Base-by-base conservation (phyloP, 2,113 vertebrate genomes). In the Leptobrachium leishanense region DNA sequence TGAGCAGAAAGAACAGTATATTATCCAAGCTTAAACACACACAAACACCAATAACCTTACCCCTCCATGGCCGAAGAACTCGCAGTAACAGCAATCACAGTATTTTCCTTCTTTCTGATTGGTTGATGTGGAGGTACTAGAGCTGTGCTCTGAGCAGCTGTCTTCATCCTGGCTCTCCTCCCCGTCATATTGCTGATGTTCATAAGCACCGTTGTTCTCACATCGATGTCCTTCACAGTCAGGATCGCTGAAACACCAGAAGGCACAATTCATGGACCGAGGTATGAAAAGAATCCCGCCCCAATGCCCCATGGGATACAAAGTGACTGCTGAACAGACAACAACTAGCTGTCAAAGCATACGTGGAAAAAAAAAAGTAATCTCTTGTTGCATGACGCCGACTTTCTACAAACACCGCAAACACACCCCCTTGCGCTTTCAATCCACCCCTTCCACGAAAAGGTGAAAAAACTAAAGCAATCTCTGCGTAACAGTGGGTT, bases 71-170 rank as follows among this genome's bases (percentile, higher is more conserved):
- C 98, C 97, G 68, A 99, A 99, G 94, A 99, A 99, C 88, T 99
- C 98, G 88, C 97, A 99, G 95, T 99, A 99, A 94, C 98, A 99
- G 93, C 98, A 99, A 90, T 99, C 98, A 84, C 98, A 99, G 94
- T 99, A 99, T 89, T 99, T 99, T 88, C 97, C 98, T 88, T 99
- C 98, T 82, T 96, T 98, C 91, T 98, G 98, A 85, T 95, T 98
- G 85, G 98, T 99, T 87, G 98, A 99, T n/a, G 97, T 98, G 76
- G 98, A 99, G 81, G 97, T 99, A 89, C 96, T 97, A 44, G 98
- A 99, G 89, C 98, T 99, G 74, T 98, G 97, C 85, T 99, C 98
- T 0, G 98, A 99, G 87, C 97, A 98, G 90, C 97, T 99, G 83
- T 99, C 98, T 83, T 99, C 97, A 1, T 98, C 98, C 10, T 92